Conservation (phyloP, 2,113 vertebrate genomes). For the Amphiprion ocellaris region DNA sequence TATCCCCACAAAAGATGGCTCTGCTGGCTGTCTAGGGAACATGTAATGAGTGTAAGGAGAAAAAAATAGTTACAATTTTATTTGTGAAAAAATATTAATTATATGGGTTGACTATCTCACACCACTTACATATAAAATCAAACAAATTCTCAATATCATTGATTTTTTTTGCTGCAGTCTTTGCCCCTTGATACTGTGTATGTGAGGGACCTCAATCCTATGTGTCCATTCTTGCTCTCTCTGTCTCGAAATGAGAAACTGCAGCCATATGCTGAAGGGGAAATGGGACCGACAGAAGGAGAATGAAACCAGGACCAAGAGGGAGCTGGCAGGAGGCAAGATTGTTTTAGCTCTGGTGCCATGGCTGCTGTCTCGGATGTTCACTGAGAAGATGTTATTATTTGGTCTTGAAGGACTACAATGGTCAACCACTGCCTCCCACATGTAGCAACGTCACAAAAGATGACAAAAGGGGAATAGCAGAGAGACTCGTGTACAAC, state of each 20-base stretch:
- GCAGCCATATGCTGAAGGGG: conserved; percentile 16
- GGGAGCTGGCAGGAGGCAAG: conserved; percentile 67
- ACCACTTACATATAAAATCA: background rate
- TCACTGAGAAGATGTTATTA: conserved; percentile 69
- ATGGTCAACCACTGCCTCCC: conserved; percentile 41
- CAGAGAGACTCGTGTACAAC: conserved; percentile 14
- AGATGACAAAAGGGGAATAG: conserved; percentile 29
- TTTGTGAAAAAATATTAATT: background rate
- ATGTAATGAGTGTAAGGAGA: background rate
- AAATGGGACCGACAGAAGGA: conserved; percentile 34
- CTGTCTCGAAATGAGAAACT: conserved; percentile 15
- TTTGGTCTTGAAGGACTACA: conserved; percentile 65
- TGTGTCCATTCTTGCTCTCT: background rate
- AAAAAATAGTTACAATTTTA: background rate
- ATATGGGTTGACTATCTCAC: background rate
- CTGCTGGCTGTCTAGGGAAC: background rate
- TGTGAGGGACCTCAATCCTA: background rate
- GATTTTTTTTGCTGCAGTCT: background rate
- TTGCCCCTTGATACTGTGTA: background rate
- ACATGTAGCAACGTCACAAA: conserved; percentile 14
- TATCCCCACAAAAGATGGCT: background rate
- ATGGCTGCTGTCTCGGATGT: conserved; percentile 61
- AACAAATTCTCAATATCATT: background rate
- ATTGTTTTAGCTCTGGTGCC: conserved; percentile 70
- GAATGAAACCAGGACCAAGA: conserved; percentile 32